Evolutionary conservation across 2,113 vertebrate genomes (phyloP).

Genomic region (Oreotragus oreotragus): DNA sequence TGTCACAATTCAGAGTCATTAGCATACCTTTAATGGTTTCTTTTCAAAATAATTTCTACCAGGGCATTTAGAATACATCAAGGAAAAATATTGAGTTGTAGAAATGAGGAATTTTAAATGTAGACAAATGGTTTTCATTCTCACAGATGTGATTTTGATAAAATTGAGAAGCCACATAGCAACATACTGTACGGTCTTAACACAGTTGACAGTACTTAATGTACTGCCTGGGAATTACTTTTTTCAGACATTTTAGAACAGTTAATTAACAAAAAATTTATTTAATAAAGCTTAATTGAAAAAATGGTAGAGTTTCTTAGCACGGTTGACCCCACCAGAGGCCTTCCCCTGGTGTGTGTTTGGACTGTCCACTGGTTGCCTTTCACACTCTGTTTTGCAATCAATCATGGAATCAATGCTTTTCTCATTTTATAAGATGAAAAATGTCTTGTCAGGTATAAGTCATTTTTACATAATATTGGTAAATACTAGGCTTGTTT

Average conservation of each 20-base stretch:
- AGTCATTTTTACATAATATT: not conserved
- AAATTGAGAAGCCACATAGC: not conserved
- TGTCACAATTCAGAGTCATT: conserved; percentile 80
- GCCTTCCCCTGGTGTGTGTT: not conserved
- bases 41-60: conserved; percentile 77
- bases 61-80: conserved; percentile 63
- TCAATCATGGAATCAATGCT: not conserved
- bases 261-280: not conserved
- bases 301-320: not conserved
- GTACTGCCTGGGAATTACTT: not conserved
- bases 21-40: conserved; percentile 81
- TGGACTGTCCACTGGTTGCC: not conserved
- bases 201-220: not conserved
- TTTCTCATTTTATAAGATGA: not conserved
- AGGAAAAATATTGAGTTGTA: conserved; percentile 60
- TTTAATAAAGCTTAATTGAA: conserved; percentile 11
- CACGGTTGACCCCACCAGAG: not conserved
- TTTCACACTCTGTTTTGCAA: not conserved
- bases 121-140: conserved; percentile 68
- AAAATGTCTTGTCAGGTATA: not conserved
- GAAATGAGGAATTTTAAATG: conserved; percentile 63
- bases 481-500: not conserved
- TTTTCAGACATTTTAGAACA: not conserved
- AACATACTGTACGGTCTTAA: not conserved
- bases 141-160: conserved; percentile 34